Conservation (phyloP, 2,888 invertebrate genomes). For the Hirtodrosophila trivittata region DNA sequence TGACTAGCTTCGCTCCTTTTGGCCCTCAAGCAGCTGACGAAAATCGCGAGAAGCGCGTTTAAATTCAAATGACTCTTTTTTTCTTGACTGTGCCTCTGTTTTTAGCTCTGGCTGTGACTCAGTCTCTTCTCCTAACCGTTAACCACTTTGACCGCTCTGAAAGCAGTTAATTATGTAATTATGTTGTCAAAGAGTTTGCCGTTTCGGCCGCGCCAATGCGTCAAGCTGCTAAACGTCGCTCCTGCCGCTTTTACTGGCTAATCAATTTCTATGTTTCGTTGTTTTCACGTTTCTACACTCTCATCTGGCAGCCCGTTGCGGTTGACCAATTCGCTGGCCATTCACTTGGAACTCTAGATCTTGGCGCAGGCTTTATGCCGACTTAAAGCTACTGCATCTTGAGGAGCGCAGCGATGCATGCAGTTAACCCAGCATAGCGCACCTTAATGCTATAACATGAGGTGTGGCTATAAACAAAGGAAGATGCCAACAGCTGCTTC, state of each 20-base stretch:
- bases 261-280: constrained; percentile 59
- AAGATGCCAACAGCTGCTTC: constrained; percentile 36
- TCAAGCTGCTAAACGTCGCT: constrained; percentile 58
- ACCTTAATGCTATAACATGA: constrained; percentile 22
- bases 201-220: constrained; percentile 38
- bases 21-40: constrained; percentile 56
- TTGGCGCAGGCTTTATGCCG: constrained; percentile 23
- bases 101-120: not conserved
- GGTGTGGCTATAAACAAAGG: constrained; percentile 37
- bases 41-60: constrained; percentile 14
- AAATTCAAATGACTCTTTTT: not conserved
- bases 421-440: constrained; percentile 32
- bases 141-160: constrained; percentile 52
- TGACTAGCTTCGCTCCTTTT: constrained; percentile 34
- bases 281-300: constrained; percentile 9
- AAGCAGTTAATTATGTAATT: constrained; percentile 81
- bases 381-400: constrained; percentile 34
- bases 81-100: not conserved
- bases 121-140: constrained; percentile 1
- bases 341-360: constrained; percentile 56
- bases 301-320: constrained; percentile 57
- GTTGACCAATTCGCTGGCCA: constrained; percentile 69
- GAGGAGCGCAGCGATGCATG: constrained; percentile 27
- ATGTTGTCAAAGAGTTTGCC: constrained; percentile 70
- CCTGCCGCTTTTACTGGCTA: constrained; percentile 44